phyloP scores from a whole-genome alignment of 2,888 invertebrate species.

The Lasioglossum oenotherae region DNA sequence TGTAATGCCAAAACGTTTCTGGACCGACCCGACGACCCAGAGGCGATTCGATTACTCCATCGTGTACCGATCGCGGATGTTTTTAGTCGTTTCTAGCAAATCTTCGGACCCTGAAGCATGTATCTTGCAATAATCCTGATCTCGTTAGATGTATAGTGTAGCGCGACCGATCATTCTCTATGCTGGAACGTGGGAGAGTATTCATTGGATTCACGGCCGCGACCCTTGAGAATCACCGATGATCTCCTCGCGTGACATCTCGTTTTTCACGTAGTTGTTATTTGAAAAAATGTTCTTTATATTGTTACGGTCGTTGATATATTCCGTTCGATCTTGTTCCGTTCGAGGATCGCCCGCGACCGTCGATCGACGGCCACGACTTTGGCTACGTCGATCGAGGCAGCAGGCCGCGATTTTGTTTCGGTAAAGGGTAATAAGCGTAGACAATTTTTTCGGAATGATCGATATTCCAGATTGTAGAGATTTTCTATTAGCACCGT shows the following conservation, averaged over 20 bases:
- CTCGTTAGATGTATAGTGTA: constrained; percentile 64
- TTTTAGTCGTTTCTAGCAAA: constrained; percentile 51
- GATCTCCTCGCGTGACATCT: constrained; percentile 20
- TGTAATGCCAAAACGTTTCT: constrained; percentile 54
- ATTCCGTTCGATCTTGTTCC: constrained; percentile 23
- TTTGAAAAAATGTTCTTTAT: constrained; percentile 31
- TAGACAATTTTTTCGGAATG: constrained; percentile 16
- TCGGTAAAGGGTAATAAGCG: constrained; percentile 21
- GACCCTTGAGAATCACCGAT: neutral
- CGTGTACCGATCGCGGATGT: constrained; percentile 44
- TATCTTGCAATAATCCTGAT: constrained; percentile 64
- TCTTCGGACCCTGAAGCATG: constrained; percentile 27
- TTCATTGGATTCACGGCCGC: neutral
- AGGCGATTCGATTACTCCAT: constrained; percentile 22
- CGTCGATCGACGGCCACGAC: constrained; percentile 18
- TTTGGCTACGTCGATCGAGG: neutral
- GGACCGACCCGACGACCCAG: constrained; percentile 28
- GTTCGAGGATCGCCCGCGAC: constrained; percentile 14
- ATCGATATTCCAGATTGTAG: constrained; percentile 48
- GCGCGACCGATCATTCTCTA: constrained; percentile 40
- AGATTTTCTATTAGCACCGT: constrained; percentile 57
- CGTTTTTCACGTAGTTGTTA: constrained; percentile 40
- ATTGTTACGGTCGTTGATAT: constrained; percentile 38
- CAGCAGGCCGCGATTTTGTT: neutral
- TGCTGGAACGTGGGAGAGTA: neutral